These are phyloP conservation scores for Furcula furcula DNA, from an alignment of 2,888 invertebrate genomes.

Conservation along the genomic window DNA sequence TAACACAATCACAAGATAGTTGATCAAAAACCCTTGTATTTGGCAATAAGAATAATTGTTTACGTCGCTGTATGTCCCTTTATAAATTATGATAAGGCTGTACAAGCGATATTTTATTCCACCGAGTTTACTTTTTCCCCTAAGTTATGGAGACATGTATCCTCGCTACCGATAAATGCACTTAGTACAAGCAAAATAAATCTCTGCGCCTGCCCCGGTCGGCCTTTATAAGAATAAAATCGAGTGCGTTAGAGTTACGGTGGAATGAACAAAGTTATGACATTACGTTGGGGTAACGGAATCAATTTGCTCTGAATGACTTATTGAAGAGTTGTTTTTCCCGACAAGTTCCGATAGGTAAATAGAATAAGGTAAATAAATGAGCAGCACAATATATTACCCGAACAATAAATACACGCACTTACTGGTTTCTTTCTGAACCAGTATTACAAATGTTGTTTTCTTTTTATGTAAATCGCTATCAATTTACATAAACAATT, in stretches of 20 bases:
- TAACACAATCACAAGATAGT: slow-evolving; percentile 34
- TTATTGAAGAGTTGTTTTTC: slow-evolving; percentile 54
- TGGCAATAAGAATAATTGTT: slow-evolving; percentile 64
- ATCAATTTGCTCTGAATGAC: slow-evolving; percentile 48
- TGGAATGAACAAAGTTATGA: slow-evolving; percentile 38
- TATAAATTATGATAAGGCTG: slow-evolving; percentile 53
- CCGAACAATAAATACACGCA: no score
- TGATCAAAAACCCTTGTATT: slow-evolving; percentile 43
- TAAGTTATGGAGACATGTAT: slow-evolving; percentile 40
- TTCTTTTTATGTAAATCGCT: no score
- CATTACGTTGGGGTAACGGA: slow-evolving; percentile 34
- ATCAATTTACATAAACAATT: neutral
- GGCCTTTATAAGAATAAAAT: slow-evolving; percentile 28
- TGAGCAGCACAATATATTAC: neutral
- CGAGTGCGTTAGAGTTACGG: slow-evolving; percentile 31
- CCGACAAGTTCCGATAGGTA: slow-evolving; percentile 22
- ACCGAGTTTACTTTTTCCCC: slow-evolving; percentile 31
- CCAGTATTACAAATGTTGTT: no score
- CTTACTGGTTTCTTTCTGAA: no score
- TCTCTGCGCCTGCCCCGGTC: slow-evolving; percentile 18
- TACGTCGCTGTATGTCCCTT: slow-evolving; percentile 41
- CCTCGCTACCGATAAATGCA: slow-evolving; percentile 43
- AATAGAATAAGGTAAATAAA: slow-evolving; percentile 20
- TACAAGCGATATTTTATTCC: slow-evolving; percentile 45
- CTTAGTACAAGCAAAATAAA: slow-evolving; percentile 53